phyloP scores from a whole-genome alignment of 2,113 vertebrate species.

The Seriola rivoliana region DNA sequence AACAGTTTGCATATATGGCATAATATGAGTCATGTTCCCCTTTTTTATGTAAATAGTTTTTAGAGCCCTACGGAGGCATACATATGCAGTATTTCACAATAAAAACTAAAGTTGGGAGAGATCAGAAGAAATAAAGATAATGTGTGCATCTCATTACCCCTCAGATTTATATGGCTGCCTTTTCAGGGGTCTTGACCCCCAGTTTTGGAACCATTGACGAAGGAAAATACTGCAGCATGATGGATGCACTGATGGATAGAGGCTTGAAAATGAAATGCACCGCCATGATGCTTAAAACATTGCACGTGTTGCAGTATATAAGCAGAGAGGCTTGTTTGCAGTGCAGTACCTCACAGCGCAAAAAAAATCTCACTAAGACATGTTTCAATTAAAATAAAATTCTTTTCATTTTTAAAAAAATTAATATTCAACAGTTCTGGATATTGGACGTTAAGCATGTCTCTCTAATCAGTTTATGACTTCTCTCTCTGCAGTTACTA shows the following conservation, averaged over 20 bases:
- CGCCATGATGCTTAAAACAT: neutral
- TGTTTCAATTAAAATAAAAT: neutral
- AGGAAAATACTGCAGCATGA: no score
- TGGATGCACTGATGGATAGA: neutral
- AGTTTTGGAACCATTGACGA: no score
- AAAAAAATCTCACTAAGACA: neutral
- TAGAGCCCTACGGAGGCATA: no score
- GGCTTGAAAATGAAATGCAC: neutral
- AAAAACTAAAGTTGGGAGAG: no score
- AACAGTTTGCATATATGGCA: neutral
- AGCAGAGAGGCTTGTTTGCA: neutral
- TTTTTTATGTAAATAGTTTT: no score
- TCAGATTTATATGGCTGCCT: no score
- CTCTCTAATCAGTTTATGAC: constrained; percentile 29
- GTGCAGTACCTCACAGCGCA: neutral
- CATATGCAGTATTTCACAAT: no score
- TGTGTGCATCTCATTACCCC: no score
- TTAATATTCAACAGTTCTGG: neutral
- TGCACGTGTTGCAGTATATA: neutral
- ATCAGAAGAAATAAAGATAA: no score
- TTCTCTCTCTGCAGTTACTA: constrained; percentile 9
- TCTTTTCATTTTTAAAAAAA: neutral
- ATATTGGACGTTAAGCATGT: neutral
- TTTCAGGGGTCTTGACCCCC: no score
- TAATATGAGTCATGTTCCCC: neutral